Evolutionary conservation across 2,113 vertebrate genomes (phyloP), one percentile per base, ranked within the genome.

Genomic region (Phocoena phocoena): DNA sequence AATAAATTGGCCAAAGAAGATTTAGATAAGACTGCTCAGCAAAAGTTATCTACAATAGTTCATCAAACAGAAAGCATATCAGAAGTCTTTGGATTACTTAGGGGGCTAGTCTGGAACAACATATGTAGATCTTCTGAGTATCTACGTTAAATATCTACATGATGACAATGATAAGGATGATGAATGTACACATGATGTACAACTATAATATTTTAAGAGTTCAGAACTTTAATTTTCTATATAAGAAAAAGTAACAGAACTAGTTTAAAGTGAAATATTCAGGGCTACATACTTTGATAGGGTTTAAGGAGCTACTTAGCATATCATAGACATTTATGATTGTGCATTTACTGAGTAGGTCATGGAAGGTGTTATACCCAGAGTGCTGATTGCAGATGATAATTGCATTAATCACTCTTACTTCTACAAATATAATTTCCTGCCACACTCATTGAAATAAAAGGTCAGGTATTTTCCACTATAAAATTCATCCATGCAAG

Each of bases 371-470:
- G 82, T 88, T 88, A 92, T 58, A 36, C 31, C 65, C 60, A 85
- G 65, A 88, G 71, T 47, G 63, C 73, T 97, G 91, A 97, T 91
- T 97, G 77, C 47, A 90, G 65, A 90, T 38, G 73, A 95, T 97
- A 96, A 97, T 96, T 96, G 53, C 92, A 88, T 95, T 97, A 98
- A 97, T 97, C 95, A 97, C 53, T 84, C 68, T 96, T 93, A 90
- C 41, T 80, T 84, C 92, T 84, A 93, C 53, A 97, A 96, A 93
- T 80, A 87, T 89, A 95, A 96, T 96, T 95, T 65, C 96, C 58
- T 94, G 91, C 20, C 25, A 58, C 10, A 88, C 33, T 84, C 90
- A 63, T 38, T 85, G 90, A 95, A 96, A 95, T 74, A 92, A 97
- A 97, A 97, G 87, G 92, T 97, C 94, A 97, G 50, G 90, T 95